A percentile compares a stretch with the other conserved stretches of the same genome.
Evolutionary conservation across 2,797 vertebrate genomes (phyloP).

Genomic region (Thaleichthys pacificus): DNA sequence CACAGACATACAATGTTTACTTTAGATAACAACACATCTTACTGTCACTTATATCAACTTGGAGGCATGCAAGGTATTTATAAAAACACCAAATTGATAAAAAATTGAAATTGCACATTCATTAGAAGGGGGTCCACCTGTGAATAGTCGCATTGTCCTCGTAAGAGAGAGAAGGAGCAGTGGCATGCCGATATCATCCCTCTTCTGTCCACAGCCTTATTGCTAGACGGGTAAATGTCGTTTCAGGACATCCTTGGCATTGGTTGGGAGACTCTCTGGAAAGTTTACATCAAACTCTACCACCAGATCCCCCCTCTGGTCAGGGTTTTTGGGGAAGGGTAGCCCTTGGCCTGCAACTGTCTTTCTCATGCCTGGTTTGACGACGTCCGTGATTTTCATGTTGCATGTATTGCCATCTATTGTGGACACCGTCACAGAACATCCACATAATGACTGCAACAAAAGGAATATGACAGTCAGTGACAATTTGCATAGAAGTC

Average conservation of each 20-base stretch:
- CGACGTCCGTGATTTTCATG: conserved; percentile 94
- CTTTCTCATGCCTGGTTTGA: conserved; percentile 97
- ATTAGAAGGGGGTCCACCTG: conserved; percentile 56
- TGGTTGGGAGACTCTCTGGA: conserved; percentile 88
- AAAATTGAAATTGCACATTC: conserved; percentile 79
- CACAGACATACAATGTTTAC: conserved; percentile 53
- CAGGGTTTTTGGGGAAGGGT: conserved; percentile 93
- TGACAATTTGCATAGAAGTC: conserved; percentile 12
- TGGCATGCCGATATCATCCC: conserved; percentile 31
- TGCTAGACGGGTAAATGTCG: conserved; percentile 92
- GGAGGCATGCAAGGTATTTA: conserved; percentile 71
- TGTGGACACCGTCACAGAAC: conserved; percentile 93
- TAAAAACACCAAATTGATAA: conserved; percentile 65
- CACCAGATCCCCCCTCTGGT: conserved; percentile 95
- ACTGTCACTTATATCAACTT: conserved; percentile 56
- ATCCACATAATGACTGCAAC: conserved; percentile 93
- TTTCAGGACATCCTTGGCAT: conserved; percentile 95
- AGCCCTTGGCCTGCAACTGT: conserved; percentile 94
- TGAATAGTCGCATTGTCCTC: conserved; percentile 49
- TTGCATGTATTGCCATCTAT: conserved; percentile 95
- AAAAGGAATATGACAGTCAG: conserved; percentile 35
- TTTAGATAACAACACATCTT: conserved; percentile 56
- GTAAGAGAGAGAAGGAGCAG: conserved; percentile 18
- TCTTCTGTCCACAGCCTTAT: conserved; percentile 43
- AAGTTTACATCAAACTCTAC: conserved; percentile 98